Percentiles rank a stretch among this genome's conserved stretches.
Conservation (phyloP, 1,140 invertebrate species). For the Mya arenaria region DNA sequence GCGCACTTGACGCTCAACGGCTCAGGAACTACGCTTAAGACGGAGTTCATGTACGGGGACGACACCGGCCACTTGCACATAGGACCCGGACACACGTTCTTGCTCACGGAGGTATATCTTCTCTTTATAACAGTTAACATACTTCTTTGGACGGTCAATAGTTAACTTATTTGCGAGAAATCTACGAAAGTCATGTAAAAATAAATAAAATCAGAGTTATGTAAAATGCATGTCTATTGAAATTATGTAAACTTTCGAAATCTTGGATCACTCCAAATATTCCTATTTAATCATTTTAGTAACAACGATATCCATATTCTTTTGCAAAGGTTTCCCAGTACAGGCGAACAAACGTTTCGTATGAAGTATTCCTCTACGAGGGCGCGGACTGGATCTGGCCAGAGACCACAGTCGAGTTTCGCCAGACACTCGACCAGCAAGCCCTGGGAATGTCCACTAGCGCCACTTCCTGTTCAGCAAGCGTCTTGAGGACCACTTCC, state of each 20-base stretch:
- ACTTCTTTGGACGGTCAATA: no score
- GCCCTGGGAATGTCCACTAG: constrained; percentile 49
- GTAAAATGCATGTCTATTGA: no score
- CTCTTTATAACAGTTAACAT: no score
- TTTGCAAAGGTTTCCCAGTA: constrained; percentile 61
- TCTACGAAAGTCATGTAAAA: no score
- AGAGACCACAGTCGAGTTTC: constrained; percentile 65
- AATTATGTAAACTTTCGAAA: no score
- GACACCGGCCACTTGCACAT: constrained; percentile 73
- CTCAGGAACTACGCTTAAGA: constrained; percentile 58
- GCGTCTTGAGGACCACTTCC: constrained; percentile 46
- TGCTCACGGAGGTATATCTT: constrained; percentile 64
- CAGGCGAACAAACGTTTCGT: constrained; percentile 67
- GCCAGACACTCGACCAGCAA: constrained; percentile 57
- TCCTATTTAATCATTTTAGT: no score
- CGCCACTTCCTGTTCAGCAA: constrained; percentile 55
- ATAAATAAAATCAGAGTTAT: no score
- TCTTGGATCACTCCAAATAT: no score
- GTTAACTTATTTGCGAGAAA: no score
- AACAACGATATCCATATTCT: background rate
- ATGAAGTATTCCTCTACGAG: constrained; percentile 68
- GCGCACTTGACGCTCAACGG: constrained; percentile 66
- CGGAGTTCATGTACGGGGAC: constrained; percentile 66
- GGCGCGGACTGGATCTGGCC: constrained; percentile 68
- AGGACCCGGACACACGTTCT: constrained; percentile 64